Percentiles rank a stretch among this genome's conserved stretches.
Conservation (phyloP, 2,113 vertebrate genomes). For the Perca schrenkii region DNA sequence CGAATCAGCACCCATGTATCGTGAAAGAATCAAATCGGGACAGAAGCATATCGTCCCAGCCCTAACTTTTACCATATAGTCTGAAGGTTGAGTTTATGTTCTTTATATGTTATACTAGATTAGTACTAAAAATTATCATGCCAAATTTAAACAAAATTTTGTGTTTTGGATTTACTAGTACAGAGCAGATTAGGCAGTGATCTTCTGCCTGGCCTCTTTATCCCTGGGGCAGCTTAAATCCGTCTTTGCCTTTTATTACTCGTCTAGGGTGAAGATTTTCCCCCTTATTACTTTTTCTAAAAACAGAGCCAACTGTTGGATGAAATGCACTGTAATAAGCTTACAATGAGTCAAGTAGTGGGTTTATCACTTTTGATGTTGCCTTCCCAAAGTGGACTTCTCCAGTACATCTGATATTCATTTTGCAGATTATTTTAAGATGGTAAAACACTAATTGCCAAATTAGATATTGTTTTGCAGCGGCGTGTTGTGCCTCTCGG, state of each 20-base stretch:
- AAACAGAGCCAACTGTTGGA: conserved; percentile 44
- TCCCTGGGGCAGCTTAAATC: conserved; percentile 61
- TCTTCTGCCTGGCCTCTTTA: conserved; percentile 69
- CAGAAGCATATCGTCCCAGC: too few relatives aligned
- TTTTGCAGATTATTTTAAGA: conserved; percentile 16
- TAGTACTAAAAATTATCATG: background rate
- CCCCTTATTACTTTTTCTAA: conserved; percentile 42
- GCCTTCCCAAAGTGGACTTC: background rate
- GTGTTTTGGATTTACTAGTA: conserved; percentile 56
- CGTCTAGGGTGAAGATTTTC: conserved; percentile 40
- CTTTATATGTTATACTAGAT: conserved; percentile 2
- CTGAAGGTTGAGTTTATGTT: background rate
- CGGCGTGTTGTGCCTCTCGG: conserved; percentile 34
- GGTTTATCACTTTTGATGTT: background rate
- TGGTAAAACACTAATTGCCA: conserved; percentile 6
- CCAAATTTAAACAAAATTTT: conserved; percentile 43
- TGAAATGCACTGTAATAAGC: conserved; percentile 19
- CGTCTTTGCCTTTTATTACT: conserved; percentile 65
- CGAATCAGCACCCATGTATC: too few relatives aligned
- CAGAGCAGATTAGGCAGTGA: conserved; percentile 67
- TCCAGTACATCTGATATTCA: conserved; percentile 2
- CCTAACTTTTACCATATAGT: too few relatives aligned
- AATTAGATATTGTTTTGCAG: conserved; percentile 49
- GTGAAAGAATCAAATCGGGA: too few relatives aligned
- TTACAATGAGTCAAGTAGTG: background rate